Evolutionary conservation across 2,797 vertebrate genomes (phyloP).

Genomic region (Gallinago solitaria): DNA sequence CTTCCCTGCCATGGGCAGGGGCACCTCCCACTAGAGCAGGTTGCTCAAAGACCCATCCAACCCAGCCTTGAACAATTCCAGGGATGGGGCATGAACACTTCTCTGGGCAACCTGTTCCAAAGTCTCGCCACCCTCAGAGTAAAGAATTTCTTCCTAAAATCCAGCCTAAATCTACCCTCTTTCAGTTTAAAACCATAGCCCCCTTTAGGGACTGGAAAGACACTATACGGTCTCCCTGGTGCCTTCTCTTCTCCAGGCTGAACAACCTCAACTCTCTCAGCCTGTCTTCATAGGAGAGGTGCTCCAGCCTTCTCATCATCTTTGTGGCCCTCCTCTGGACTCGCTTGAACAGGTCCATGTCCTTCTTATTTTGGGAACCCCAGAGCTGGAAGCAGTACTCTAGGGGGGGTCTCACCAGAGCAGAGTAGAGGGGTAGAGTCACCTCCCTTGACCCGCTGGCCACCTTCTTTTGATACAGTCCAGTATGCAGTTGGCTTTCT

Average conservation of each 20-base stretch:
- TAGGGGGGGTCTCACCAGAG: not conserved
- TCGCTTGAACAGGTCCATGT: not conserved
- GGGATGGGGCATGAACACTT: not conserved
- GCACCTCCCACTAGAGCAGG: not conserved
- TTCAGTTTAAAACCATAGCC: not conserved
- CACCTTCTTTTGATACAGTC: not conserved
- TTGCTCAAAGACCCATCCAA: not conserved
- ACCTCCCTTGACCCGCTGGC: not conserved
- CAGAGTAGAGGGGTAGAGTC: not conserved
- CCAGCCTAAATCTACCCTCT: not conserved
- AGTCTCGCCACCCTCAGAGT: not conserved
- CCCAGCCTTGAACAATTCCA: not conserved
- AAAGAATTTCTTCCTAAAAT: not conserved
- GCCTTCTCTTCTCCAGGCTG: not conserved
- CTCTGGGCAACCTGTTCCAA: not conserved
- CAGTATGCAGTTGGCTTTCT: not conserved
- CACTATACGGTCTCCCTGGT: not conserved
- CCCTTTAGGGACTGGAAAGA: not conserved
- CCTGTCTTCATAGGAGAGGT: not conserved
- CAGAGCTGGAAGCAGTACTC: not conserved
- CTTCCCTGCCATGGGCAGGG: not conserved
- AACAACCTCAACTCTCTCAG: not conserved
- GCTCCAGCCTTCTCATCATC: not conserved
- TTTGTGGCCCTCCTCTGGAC: not conserved
- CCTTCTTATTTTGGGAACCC: not conserved